Conservation (phyloP, 2,113 vertebrate genomes). For the Xenopus borealis region DNA sequence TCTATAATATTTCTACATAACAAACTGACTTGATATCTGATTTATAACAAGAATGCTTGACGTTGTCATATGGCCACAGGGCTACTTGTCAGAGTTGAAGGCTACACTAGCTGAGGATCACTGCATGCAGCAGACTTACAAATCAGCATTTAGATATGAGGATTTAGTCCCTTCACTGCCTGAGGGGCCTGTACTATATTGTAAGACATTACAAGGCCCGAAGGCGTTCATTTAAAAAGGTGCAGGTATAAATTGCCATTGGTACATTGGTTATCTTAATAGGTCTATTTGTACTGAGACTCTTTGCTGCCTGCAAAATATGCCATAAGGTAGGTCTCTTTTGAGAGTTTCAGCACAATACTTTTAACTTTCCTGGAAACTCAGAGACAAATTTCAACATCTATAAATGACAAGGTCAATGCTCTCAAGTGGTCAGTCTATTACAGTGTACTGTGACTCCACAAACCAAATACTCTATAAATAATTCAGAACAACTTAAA, state of each 20-base stretch:
- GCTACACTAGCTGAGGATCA: constrained; percentile 27
- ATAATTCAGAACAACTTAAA: too few species aligned
- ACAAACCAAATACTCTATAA: too few species aligned
- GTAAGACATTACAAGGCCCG: constrained; percentile 36
- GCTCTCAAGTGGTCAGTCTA: too few species aligned
- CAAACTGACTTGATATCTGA: constrained; percentile 15
- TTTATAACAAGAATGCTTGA: constrained; percentile 15
- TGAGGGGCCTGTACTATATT: constrained; percentile 36
- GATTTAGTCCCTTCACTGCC: constrained; percentile 36
- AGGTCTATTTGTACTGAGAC: constrained; percentile 18
- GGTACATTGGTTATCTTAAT: constrained; percentile 22
- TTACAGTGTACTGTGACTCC: too few species aligned
- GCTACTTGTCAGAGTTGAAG: constrained; percentile 42
- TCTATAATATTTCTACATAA: constrained; percentile 13
- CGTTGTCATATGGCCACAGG: constrained; percentile 43
- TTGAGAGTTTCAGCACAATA: too few species aligned
- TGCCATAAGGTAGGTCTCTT: not conserved
- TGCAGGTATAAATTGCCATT: constrained; percentile 19
- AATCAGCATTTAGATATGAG: constrained; percentile 40
- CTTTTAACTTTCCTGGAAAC: too few species aligned
- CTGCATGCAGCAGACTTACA: constrained; percentile 35
- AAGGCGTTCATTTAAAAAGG: constrained; percentile 36
- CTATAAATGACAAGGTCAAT: too few species aligned
- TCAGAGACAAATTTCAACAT: too few species aligned
- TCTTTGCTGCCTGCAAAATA: constrained; percentile 19